phyloP scores from a whole-genome alignment of 2,797 vertebrate genomes.

The Mastacembelus armatus region DNA sequence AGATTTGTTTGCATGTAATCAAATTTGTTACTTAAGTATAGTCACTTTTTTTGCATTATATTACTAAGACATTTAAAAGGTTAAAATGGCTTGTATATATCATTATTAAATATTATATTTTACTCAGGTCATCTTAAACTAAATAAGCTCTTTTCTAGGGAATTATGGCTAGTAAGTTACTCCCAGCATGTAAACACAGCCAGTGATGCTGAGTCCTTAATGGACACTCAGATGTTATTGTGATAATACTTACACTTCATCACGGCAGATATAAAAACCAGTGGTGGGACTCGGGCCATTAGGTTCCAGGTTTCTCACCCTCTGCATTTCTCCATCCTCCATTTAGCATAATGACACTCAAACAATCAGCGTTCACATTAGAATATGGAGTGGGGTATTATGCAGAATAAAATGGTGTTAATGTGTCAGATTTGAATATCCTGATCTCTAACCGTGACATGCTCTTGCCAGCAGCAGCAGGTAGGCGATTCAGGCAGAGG shows the following conservation, averaged over 20 bases:
- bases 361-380: constrained; percentile 67
- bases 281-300: constrained; percentile 60
- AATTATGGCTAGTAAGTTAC: constrained; percentile 15
- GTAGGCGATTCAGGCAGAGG: constrained; percentile 51
- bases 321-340: constrained; percentile 68
- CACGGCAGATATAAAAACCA: constrained; percentile 61
- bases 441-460: constrained; percentile 56
- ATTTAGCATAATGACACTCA: constrained; percentile 77
- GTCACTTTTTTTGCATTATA: neutral
- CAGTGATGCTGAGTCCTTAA: constrained; percentile 45
- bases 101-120: constrained; percentile 12
- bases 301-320: constrained; percentile 64
- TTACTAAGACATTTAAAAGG: neutral
- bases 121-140: constrained; percentile 26
- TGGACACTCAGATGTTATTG: constrained; percentile 56
- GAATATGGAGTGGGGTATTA: constrained; percentile 67
- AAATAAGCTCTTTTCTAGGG: constrained; percentile 42
- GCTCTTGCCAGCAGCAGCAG: constrained; percentile 54
- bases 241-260: constrained; percentile 68
- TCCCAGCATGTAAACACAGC: constrained; percentile 51
- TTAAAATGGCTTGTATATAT: constrained; percentile 2
- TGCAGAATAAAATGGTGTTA: constrained; percentile 72
- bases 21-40: too few species aligned
- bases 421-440: constrained; percentile 71
- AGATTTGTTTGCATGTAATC: neutral